These are phyloP conservation scores for Monarcha castaneiventris DNA, from an alignment of 2,113 vertebrate genomes.

Conservation along the genomic window DNA sequence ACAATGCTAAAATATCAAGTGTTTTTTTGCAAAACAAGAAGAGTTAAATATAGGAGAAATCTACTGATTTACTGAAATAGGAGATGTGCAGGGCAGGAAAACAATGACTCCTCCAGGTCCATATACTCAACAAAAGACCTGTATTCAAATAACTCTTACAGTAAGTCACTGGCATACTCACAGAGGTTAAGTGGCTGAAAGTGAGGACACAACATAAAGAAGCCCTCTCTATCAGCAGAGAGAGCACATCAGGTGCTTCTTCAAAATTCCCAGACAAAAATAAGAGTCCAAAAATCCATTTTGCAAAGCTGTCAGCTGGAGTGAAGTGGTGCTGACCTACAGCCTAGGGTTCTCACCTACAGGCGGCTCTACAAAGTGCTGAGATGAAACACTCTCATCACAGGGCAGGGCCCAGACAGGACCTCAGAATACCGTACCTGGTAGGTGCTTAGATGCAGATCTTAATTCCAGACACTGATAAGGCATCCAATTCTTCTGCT, in stretches of 20 bases:
- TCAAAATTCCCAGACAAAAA: not conserved
- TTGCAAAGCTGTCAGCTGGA: not conserved
- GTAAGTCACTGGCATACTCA: not conserved
- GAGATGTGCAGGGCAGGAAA: not conserved
- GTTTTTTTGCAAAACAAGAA: not conserved
- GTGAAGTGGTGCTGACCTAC: not conserved
- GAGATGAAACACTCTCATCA: not conserved
- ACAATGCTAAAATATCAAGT: not conserved
- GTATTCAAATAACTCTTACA: not conserved
- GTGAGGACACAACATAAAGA: not conserved
- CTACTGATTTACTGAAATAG: not conserved
- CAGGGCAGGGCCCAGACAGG: not conserved
- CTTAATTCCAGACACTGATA: not conserved
- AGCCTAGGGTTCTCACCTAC: not conserved
- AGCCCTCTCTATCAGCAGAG: not conserved
- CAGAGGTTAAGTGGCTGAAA: not conserved
- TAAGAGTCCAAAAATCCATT: not conserved
- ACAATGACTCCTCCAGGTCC: not conserved
- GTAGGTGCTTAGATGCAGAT: not conserved
- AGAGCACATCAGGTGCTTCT: not conserved
- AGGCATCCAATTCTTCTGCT: not conserved
- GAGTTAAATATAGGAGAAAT: not conserved
- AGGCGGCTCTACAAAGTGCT: not conserved
- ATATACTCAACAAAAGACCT: not conserved
- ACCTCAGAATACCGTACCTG: not conserved